A percentile compares a stretch with the other conserved stretches of the same genome.
Conservation (phyloP, 2,797 vertebrate genomes). For the Gallinago nigripennis region DNA sequence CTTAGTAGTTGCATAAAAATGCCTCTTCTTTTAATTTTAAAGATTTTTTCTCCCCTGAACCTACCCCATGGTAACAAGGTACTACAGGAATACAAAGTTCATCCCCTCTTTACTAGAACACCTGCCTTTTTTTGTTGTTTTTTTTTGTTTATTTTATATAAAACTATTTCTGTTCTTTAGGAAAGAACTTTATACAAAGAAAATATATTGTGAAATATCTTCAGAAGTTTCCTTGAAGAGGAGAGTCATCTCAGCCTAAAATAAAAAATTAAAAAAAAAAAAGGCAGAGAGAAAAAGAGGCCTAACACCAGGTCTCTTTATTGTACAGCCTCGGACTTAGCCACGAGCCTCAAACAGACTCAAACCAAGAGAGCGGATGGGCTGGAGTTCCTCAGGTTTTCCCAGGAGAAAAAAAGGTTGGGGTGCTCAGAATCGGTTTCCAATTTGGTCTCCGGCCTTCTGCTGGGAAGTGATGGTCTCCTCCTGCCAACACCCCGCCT, state of each 20-base stretch:
- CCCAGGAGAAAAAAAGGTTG: slow-evolving; percentile 43
- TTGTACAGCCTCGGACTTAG: slow-evolving; percentile 33
- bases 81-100: slow-evolving; percentile 78
- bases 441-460: slow-evolving; percentile 70
- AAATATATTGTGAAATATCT: slow-evolving; percentile 84
- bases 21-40: slow-evolving; percentile 68
- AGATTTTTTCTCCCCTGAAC: slow-evolving; percentile 70
- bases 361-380: slow-evolving; percentile 56
- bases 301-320: slow-evolving; percentile 65
- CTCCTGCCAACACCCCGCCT: slow-evolving; percentile 25
- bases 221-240: slow-evolving; percentile 74
- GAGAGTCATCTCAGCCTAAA: slow-evolving; percentile 73
- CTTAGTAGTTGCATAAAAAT: slow-evolving; percentile 76
- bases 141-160: slow-evolving; percentile 77
- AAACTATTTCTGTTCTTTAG: slow-evolving; percentile 86
- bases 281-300: slow-evolving; percentile 71
- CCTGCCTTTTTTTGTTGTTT: slow-evolving; percentile 46
- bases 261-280: slow-evolving; percentile 45
- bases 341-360: slow-evolving; percentile 38
- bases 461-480: slow-evolving; percentile 37
- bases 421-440: slow-evolving; percentile 52
- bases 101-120: slow-evolving; percentile 75
- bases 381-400: slow-evolving; percentile 59
- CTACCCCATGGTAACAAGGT: slow-evolving; percentile 72
- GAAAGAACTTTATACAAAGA: slow-evolving; percentile 86